Evolutionary conservation across 2,888 invertebrate genomes (phyloP).

Genomic region (Gnatocerus cornutus): DNA sequence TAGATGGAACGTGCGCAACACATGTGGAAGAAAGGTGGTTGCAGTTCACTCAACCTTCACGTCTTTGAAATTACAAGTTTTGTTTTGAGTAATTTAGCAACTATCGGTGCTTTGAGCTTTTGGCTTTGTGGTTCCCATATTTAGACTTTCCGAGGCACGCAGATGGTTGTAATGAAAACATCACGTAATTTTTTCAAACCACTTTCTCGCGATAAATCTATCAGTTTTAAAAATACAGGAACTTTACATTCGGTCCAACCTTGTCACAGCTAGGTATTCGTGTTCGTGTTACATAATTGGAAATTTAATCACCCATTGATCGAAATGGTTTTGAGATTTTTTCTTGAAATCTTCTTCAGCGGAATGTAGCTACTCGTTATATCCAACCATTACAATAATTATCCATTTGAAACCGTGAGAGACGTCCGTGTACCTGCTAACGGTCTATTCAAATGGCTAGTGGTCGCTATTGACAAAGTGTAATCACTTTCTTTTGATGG

Average conservation of each 20-base stretch:
- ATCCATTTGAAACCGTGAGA: slow-evolving; percentile 13
- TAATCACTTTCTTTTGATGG: slow-evolving; percentile 27
- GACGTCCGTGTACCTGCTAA: slow-evolving; percentile 8
- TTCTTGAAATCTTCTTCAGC: background rate
- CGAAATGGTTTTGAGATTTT: background rate
- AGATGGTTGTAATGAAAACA: background rate
- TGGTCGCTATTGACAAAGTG: background rate
- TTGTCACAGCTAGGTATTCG: slow-evolving; percentile 3
- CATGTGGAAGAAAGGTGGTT: slow-evolving; percentile 5
- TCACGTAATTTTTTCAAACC: slow-evolving; percentile 8
- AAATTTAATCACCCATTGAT: slow-evolving; percentile 24
- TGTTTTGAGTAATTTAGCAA: background rate
- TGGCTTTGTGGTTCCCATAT: background rate
- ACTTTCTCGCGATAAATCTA: slow-evolving; percentile 29
- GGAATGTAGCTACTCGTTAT: background rate
- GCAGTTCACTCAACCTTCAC: background rate
- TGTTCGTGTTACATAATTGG: slow-evolving; percentile 17
- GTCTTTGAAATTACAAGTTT: background rate
- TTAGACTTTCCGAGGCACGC: background rate
- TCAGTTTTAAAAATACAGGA: slow-evolving; percentile 5
- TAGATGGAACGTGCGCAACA: slow-evolving; percentile 5
- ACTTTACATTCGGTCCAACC: slow-evolving; percentile 13
- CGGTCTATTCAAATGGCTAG: slow-evolving; percentile 27
- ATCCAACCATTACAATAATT: slow-evolving; percentile 14
- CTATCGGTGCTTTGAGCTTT: background rate